phyloP scores from a whole-genome alignment of 2,797 vertebrate species.

The Alcedo atthis region DNA sequence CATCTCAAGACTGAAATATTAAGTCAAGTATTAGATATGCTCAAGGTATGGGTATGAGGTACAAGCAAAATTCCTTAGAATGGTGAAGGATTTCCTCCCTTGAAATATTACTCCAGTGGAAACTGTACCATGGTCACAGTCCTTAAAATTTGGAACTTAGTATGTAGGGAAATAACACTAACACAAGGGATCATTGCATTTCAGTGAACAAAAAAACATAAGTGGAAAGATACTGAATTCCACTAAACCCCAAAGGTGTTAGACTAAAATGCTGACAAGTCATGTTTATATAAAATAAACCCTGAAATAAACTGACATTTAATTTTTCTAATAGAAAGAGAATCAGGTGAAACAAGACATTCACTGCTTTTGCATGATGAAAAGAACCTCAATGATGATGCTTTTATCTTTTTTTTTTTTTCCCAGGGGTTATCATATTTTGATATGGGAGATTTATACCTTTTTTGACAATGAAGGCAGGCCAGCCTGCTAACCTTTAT shows the following conservation, averaged over 20 bases:
- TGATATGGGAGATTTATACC: not conserved
- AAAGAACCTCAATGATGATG: not conserved
- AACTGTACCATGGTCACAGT: not conserved
- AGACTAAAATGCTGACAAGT: not conserved
- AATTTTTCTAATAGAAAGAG: not conserved
- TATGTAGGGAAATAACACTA: not conserved
- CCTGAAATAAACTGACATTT: not conserved
- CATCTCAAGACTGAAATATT: not conserved
- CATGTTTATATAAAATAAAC: not conserved
- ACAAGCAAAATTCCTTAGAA: not conserved
- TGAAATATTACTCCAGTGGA: not conserved
- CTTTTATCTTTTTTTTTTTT: fast-evolving
- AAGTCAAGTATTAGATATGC: not conserved
- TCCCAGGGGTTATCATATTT: not conserved
- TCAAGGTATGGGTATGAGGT: not conserved
- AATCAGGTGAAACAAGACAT: not conserved
- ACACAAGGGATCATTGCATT: not conserved
- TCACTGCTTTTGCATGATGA: not conserved
- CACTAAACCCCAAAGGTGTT: not conserved
- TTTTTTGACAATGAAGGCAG: not conserved
- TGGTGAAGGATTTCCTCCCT: not conserved
- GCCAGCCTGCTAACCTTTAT: not conserved
- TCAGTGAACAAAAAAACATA: not conserved
- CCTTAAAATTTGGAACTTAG: not conserved
- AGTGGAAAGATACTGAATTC: not conserved